phyloP scores from a whole-genome alignment of 2,888 invertebrate species.

The Lasioglossum villosulum region DNA sequence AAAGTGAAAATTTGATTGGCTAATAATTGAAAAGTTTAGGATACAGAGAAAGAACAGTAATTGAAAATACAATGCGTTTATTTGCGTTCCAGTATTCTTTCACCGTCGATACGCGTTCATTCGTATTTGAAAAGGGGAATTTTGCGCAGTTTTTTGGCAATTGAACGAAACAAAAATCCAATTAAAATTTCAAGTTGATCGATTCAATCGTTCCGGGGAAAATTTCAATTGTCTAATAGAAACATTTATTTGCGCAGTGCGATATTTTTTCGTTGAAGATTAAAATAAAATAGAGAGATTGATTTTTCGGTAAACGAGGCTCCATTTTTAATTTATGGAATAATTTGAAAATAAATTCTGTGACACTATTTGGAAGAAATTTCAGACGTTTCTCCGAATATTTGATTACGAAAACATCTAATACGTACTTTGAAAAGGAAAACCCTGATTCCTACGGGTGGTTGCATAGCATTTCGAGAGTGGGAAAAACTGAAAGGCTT shows the following conservation, averaged over 20 bases:
- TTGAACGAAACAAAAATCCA: too few species aligned
- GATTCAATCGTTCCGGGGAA: too few species aligned
- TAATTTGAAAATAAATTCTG: background rate
- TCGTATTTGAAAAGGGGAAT: background rate
- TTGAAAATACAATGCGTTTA: background rate
- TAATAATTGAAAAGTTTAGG: background rate
- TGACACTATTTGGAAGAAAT: background rate
- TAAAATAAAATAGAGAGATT: too few species aligned
- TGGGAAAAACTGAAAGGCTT: conserved; percentile 34
- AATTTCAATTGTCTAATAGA: too few species aligned
- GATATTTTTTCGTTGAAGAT: too few species aligned
- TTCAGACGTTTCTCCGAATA: background rate
- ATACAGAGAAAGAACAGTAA: background rate
- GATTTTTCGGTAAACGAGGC: background rate
- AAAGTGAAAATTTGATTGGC: background rate
- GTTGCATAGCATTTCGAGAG: conserved; percentile 11
- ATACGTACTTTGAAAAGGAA: too few species aligned
- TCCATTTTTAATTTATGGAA: background rate
- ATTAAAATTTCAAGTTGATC: too few species aligned
- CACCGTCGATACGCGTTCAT: background rate
- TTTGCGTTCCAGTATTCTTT: too few species aligned
- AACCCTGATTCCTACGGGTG: conserved; percentile 1
- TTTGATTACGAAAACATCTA: background rate
- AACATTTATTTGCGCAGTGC: too few species aligned
- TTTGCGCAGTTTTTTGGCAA: background rate